Percentiles rank a stretch among this genome's conserved stretches.
Conservation (phyloP, 2,888 invertebrate genomes). For the Deilephila porcellus region DNA sequence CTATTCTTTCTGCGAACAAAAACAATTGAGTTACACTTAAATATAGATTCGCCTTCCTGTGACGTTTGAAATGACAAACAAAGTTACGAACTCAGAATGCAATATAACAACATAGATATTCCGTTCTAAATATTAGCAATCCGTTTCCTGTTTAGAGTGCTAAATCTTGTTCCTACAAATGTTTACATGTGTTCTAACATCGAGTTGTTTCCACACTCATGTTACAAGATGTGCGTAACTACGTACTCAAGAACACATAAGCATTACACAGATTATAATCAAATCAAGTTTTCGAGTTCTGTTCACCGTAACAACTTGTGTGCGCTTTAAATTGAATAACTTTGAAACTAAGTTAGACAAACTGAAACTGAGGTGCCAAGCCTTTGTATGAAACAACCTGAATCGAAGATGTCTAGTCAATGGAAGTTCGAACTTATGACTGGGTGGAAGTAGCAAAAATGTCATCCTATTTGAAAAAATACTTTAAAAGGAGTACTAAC, state of each 20-base stretch:
- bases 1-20: background rate
- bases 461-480: background rate
- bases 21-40: background rate
- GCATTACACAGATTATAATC: background rate
- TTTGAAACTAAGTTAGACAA: slow-evolving; percentile 14
- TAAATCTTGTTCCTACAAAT: slow-evolving; percentile 16
- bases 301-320: background rate
- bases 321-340: slow-evolving; percentile 9
- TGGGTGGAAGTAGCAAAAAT: background rate
- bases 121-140: slow-evolving; percentile 17
- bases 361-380: slow-evolving; percentile 13
- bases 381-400: background rate
- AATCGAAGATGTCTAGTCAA: background rate
- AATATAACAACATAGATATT: background rate
- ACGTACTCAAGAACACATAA: background rate
- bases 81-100: background rate
- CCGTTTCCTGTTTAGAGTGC: slow-evolving; percentile 12
- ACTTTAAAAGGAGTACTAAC: slow-evolving; percentile 22
- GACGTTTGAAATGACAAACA: background rate
- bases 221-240: slow-evolving; percentile 16
- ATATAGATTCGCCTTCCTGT: too few species aligned
- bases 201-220: background rate
- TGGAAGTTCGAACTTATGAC: background rate
- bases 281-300: background rate
- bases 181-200: slow-evolving; percentile 14